These are phyloP conservation scores for Dascillus cervinus DNA, from an alignment of 2,888 invertebrate genomes.

Conservation along the genomic window DNA sequence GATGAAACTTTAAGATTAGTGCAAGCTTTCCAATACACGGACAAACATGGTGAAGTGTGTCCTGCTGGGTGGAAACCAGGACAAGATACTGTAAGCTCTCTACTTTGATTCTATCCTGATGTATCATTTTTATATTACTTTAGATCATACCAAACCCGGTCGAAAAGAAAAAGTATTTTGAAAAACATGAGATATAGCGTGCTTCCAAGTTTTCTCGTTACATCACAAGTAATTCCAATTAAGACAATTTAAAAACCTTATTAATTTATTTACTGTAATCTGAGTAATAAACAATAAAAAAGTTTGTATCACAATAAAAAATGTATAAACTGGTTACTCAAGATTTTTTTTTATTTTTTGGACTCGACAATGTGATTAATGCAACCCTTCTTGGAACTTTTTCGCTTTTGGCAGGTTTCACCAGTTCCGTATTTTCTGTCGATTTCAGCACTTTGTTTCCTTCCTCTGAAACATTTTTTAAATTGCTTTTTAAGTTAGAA, in stretches of 20 bases:
- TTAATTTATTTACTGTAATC: too few relatives aligned
- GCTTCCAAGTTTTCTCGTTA: too few relatives aligned
- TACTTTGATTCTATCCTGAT: slow-evolving; percentile 1
- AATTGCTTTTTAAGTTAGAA: slow-evolving; percentile 10
- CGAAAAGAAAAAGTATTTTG: slow-evolving; percentile 74
- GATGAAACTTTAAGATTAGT: slow-evolving; percentile 90
- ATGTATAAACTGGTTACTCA: slow-evolving; percentile 8
- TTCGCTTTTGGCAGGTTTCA: too few relatives aligned
- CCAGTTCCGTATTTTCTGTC: too few relatives aligned
- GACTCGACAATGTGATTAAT: slow-evolving; percentile 71
- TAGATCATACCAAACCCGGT: slow-evolving; percentile 77
- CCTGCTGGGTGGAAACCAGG: slow-evolving; percentile 95
- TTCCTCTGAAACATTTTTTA: slow-evolving; percentile 17
- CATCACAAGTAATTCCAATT: too few relatives aligned
- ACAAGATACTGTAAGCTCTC: slow-evolving; percentile 68
- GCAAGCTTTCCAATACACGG: slow-evolving; percentile 92
- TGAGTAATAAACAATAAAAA: too few relatives aligned
- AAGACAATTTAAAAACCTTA: slow-evolving; percentile 11
- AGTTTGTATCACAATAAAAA: slow-evolving; percentile 8
- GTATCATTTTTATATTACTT: slow-evolving; percentile 33
- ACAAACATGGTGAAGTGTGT: slow-evolving; percentile 89
- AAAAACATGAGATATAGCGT: too few relatives aligned
- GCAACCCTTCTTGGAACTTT: slow-evolving; percentile 62
- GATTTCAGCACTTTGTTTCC: slow-evolving; percentile 22
- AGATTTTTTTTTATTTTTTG: slow-evolving; percentile 58